Evolutionary conservation across 1,140 invertebrate species (phyloP).

Genomic region (Thaumetopoea pityocampa): DNA sequence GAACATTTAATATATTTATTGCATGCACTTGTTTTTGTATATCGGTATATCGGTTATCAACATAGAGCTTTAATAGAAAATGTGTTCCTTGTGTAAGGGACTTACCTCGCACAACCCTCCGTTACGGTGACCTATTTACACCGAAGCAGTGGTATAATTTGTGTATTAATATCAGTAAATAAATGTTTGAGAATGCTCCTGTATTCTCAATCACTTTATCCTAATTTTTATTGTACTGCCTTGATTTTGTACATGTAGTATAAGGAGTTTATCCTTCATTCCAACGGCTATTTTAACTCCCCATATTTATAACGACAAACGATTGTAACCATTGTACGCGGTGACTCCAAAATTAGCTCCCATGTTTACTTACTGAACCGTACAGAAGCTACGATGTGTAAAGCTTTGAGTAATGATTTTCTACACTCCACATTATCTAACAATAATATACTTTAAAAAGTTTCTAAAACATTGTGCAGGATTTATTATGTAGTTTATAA

Average conservation of each 20-base stretch:
- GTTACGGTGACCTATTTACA: conserved; percentile 35
- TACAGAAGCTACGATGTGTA: conserved; percentile 1
- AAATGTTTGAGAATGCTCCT: conserved; percentile 27
- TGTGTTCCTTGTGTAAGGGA: conserved; percentile 29
- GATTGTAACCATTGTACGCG: background rate
- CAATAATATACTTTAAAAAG: conserved; percentile 1
- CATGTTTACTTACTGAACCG: conserved; percentile 12
- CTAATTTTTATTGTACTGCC: conserved; percentile 28
- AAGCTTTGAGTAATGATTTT: conserved; percentile 17
- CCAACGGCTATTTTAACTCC: background rate
- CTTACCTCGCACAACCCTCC: conserved; percentile 32
- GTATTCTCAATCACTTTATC: background rate
- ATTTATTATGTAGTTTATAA: conserved; percentile 15
- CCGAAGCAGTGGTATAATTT: conserved; percentile 31
- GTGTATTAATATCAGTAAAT: conserved; percentile 35
- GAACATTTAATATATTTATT: too few species aligned
- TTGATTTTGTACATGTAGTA: conserved; percentile 3
- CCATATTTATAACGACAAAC: background rate
- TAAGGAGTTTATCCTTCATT: background rate
- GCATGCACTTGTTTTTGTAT: conserved; percentile 8
- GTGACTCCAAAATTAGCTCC: conserved; percentile 13
- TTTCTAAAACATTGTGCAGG: conserved; percentile 15
- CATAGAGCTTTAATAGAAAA: conserved; percentile 20
- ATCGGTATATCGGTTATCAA: conserved; percentile 2
- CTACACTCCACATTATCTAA: conserved; percentile 13